These are phyloP conservation scores for Arrhamphus sclerolepis DNA, from an alignment of 2,797 vertebrate species.

Conservation along the genomic window DNA sequence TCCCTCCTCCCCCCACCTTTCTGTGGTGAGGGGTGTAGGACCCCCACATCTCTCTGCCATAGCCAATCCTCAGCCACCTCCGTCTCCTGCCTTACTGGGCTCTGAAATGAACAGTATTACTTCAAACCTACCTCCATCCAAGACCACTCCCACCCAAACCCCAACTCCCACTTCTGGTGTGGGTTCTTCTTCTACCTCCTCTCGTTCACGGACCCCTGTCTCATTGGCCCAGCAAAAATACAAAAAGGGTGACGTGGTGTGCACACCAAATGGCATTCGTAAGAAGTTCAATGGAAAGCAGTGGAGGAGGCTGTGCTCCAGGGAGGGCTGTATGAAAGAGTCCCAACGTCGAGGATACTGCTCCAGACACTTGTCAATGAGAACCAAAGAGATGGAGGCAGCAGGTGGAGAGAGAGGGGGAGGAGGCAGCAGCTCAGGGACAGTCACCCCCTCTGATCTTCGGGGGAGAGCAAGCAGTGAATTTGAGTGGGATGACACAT, in stretches of 20 bases:
- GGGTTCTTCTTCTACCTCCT: conserved; percentile 75
- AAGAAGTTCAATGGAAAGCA: conserved; percentile 97
- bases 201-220: conserved; percentile 87
- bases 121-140: conserved; percentile 76
- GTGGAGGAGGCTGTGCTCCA: conserved; percentile 91
- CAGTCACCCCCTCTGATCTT: conserved; percentile 88
- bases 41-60: conserved; percentile 56
- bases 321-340: conserved; percentile 93
- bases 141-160: conserved; percentile 78
- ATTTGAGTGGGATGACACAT: conserved; percentile 93
- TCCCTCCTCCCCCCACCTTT: conserved; percentile 67
- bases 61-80: conserved; percentile 78
- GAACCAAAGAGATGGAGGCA: conserved; percentile 92
- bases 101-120: conserved; percentile 63
- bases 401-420: conserved; percentile 77
- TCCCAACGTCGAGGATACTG: conserved; percentile 92
- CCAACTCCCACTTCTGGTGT: conserved; percentile 67
- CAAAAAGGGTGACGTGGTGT: conserved; percentile 93
- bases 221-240: conserved; percentile 91
- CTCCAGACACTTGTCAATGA: conserved; percentile 92
- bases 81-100: conserved; percentile 72
- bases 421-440: conserved; percentile 88
- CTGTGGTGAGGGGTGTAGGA: conserved; percentile 66
- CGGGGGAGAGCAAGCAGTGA: conserved; percentile 85
- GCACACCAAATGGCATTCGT: conserved; percentile 91